Conservation (phyloP, 1,140 invertebrate genomes). For the Zaprionus capensis region DNA sequence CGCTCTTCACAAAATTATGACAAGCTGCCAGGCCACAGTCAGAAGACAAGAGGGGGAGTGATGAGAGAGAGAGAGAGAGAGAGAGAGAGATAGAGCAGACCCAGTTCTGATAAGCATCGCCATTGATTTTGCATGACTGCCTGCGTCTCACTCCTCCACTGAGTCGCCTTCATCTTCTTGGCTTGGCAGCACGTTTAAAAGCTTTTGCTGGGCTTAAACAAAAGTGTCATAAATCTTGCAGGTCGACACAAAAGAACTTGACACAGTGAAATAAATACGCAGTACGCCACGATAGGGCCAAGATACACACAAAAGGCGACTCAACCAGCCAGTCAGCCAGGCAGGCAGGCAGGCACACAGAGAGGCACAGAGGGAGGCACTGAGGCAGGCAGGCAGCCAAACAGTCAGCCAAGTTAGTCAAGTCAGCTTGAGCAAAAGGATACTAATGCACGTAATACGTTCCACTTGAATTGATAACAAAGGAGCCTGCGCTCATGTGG, state of each 20-base stretch:
- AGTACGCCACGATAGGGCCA: conserved; percentile 49
- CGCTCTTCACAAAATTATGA: conserved; percentile 64
- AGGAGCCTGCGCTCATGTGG: conserved; percentile 48
- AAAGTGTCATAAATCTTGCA: conserved; percentile 82
- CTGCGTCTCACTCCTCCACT: neutral
- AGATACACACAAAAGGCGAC: conserved; percentile 36
- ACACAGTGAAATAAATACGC: conserved; percentile 70
- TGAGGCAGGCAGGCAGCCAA: conserved; percentile 11
- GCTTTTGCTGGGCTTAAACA: conserved; percentile 68
- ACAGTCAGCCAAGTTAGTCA: conserved; percentile 10
- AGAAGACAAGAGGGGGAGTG: too few species aligned
- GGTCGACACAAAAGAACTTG: conserved; percentile 66
- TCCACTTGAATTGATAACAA: conserved; percentile 72
- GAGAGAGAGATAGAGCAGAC: neutral
- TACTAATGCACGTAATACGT: conserved; percentile 81
- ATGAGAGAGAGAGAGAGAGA: neutral
- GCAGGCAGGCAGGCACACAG: conserved; percentile 13
- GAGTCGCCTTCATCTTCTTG: neutral
- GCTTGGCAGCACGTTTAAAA: conserved; percentile 41
- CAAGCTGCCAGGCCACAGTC: conserved; percentile 48
- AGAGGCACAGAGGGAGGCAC: neutral
- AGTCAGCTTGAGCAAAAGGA: conserved; percentile 47
- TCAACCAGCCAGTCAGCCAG: conserved; percentile 13
- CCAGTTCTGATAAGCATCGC: conserved; percentile 53
- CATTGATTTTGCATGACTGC: conserved; percentile 76